Base-by-base conservation (phyloP, 2,888 invertebrate species). In the Embidobia sp. region DNA sequence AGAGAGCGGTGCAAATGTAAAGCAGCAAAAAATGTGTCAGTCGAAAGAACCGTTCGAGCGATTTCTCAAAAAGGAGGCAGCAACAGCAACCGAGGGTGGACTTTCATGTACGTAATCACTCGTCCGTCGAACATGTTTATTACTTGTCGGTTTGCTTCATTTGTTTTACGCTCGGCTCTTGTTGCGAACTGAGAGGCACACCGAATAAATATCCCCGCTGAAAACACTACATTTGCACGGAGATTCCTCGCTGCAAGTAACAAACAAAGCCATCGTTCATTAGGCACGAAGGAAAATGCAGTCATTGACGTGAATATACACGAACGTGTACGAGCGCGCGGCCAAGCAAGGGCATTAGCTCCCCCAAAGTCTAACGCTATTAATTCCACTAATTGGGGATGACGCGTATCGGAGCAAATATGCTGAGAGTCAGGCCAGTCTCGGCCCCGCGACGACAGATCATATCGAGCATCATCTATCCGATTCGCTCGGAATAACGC, bases 371-470 rank as follows among this genome's bases (percentile, higher is more conserved):
- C 83, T 81, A 82, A 84, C 84, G 82, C 83, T 85, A 88, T 88
- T 87, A 88, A 88, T 88, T 87, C 86, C 86, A 87, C 87, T 88
- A 88, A 88, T 88, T 88, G 87, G 87, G 85, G 85, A 86, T 85
- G 86, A 86, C 85, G 87, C 85, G 82, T 82, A 84, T 85, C 83
- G 84, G 80, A 82, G 84, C 86, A 86, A 86, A 86, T 83, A 86
- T 37, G 48, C 35, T 33, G 49, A 31, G 63, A 55, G 55, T 84
- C 82, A 82, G 80, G 82, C 84, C 85, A 51, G 42, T 42, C 27
- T 29, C 37, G 49, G 11, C 46, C 10, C 31, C 48, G 57, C 57
- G 40, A 59, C 59, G 57, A 37, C 55, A 46, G 7, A 19, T 31
- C 63, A 11, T 53, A 61, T 53, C 53, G 61, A 48, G 37, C 48